phyloP scores from a whole-genome alignment of 2,888 invertebrate genomes.

The Mesoligia furuncula region DNA sequence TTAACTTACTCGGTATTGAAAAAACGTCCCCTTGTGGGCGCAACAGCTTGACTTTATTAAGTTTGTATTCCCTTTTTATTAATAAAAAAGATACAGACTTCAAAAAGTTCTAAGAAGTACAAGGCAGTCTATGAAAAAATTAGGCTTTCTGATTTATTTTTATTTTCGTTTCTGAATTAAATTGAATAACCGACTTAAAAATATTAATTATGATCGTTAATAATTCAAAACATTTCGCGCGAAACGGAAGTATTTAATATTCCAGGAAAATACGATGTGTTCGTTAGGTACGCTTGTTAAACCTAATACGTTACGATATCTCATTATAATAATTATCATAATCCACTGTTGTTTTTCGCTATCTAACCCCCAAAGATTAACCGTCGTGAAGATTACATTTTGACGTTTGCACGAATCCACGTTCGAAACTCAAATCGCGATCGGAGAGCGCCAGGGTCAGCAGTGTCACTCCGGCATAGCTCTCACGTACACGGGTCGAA shows the following conservation, averaged over 20 bases:
- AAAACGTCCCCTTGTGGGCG: conserved; percentile 28
- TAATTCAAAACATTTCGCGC: not conserved
- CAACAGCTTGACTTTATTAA: conserved; percentile 60
- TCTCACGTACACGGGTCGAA: conserved; percentile 65
- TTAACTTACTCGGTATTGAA: conserved; percentile 46
- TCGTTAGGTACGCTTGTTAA: not conserved
- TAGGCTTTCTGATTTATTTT: not conserved
- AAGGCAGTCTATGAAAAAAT: not conserved
- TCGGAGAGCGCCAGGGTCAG: conserved; percentile 69
- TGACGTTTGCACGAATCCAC: conserved; percentile 70
- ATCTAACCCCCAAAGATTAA: conserved; percentile 37
- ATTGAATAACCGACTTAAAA: not conserved
- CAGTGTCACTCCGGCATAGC: conserved; percentile 72
- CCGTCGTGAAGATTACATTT: conserved; percentile 53
- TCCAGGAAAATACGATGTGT: not conserved
- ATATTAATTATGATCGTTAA: not conserved
- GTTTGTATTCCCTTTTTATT: conserved; percentile 36
- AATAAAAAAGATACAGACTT: conserved; percentile 35
- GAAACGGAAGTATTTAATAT: not conserved
- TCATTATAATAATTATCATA: conserved; percentile 30
- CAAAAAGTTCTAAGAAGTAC: not conserved
- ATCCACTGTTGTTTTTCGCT: conserved; percentile 14
- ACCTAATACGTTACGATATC: conserved; percentile 20
- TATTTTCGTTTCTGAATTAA: not conserved
- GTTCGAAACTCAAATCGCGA: conserved; percentile 71